Evolutionary conservation across 2,797 vertebrate genomes (phyloP).

Genomic region (Cirrhinus mrigala): DNA sequence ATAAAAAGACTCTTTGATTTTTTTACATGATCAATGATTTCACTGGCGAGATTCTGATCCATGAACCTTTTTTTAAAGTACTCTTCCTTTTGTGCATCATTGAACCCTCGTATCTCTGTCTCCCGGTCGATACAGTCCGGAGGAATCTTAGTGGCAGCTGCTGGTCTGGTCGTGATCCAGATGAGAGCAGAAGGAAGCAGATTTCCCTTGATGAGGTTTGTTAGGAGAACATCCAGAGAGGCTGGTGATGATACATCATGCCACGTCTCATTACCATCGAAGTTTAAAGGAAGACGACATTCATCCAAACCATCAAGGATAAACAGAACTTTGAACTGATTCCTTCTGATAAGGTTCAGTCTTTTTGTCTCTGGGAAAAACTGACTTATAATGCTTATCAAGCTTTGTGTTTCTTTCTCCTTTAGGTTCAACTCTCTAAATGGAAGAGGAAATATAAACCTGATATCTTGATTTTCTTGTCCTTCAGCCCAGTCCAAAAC

Average conservation of each 20-base stretch:
- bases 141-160: slow-evolving; percentile 27
- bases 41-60: neutral
- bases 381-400: neutral
- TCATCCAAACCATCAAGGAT: neutral
- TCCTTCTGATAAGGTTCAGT: neutral
- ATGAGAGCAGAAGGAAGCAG: neutral
- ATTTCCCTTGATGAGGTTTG: slow-evolving; percentile 12
- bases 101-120: slow-evolving; percentile 20
- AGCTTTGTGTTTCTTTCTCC: neutral
- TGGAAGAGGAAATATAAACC: slow-evolving; percentile 23
- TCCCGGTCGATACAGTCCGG: neutral
- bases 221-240: slow-evolving; percentile 26
- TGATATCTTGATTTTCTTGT: slow-evolving; percentile 9
- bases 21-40: slow-evolving; percentile 28
- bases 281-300: neutral
- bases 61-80: slow-evolving; percentile 39
- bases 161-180: slow-evolving; percentile 7
- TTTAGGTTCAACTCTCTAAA: slow-evolving; percentile 22
- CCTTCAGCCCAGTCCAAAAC: slow-evolving; percentile 5
- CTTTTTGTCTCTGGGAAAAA: slow-evolving; percentile 6
- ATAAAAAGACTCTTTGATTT: slow-evolving; percentile 26
- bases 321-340: neutral
- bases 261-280: neutral
- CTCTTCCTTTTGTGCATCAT: slow-evolving; percentile 1
- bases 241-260: neutral